These are phyloP conservation scores for Hoplostethus atlanticus DNA, from an alignment of 2,797 vertebrate genomes.

Conservation along the genomic window DNA sequence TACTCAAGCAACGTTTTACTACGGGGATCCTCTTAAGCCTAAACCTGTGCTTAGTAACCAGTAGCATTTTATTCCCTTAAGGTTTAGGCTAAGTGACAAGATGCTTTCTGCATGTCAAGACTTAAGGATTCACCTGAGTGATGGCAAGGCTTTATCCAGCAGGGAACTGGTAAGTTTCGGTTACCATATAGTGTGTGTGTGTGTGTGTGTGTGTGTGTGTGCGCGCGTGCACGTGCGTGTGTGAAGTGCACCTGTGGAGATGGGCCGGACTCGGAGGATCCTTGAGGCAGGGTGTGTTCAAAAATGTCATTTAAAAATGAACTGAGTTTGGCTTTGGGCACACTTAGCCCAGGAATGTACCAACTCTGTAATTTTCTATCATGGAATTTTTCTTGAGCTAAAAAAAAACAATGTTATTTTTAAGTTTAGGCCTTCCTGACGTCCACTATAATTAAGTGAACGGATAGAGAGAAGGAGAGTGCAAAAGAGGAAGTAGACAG, in stretches of 20 bases:
- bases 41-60: neutral
- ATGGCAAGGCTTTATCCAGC: slow-evolving; percentile 86
- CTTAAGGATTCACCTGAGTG: slow-evolving; percentile 89
- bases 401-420: slow-evolving; percentile 22
- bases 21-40: neutral
- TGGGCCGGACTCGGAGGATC: slow-evolving; percentile 34
- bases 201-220: slow-evolving; percentile 1
- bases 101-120: slow-evolving; percentile 91
- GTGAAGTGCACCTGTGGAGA: slow-evolving; percentile 23
- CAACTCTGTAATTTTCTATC: slow-evolving; percentile 42
- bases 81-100: slow-evolving; percentile 91
- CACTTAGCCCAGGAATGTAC: slow-evolving; percentile 34
- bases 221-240: neutral
- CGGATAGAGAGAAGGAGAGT: neutral
- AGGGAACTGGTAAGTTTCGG: slow-evolving; percentile 90
- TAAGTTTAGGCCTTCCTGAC: slow-evolving; percentile 9
- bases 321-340: slow-evolving; percentile 12
- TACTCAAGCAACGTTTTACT: neutral
- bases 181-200: slow-evolving; percentile 1
- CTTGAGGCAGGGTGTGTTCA: slow-evolving; percentile 32
- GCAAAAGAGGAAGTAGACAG: neutral
- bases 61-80: slow-evolving; percentile 60
- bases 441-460: neutral
- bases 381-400: slow-evolving; percentile 12
- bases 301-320: slow-evolving; percentile 40